Percentiles rank a stretch among this genome's conserved stretches.
Conservation (phyloP, 1,140 invertebrate species). For the Ectropis grisescens region DNA sequence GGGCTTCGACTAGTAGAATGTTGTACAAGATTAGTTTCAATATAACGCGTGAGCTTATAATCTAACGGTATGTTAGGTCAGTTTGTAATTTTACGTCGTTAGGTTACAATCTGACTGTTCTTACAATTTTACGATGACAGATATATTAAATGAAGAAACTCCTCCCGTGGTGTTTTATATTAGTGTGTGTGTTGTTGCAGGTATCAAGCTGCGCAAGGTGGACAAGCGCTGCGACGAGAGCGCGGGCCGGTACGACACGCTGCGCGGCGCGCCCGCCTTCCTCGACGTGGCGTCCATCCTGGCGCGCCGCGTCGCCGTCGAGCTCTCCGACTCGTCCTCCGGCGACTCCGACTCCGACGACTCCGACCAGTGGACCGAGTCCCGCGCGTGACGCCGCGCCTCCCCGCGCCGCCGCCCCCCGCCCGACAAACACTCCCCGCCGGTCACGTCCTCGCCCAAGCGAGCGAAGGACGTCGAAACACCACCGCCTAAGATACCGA, state of each 20-base stretch:
- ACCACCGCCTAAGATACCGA: conserved; percentile 11
- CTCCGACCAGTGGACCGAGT: conserved; percentile 71
- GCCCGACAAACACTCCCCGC: conserved; percentile 8
- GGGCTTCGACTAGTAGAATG: too few species aligned
- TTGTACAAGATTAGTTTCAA: too few species aligned
- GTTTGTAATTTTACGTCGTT: too few species aligned
- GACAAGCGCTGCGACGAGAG: conserved; percentile 79
- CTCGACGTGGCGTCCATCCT: conserved; percentile 97
- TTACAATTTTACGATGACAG: too few species aligned
- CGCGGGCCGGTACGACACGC: conserved; percentile 65
- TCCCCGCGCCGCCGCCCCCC: conserved; percentile 23
- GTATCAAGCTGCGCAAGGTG: conserved; percentile 92
- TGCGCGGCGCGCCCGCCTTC: conserved; percentile 74
- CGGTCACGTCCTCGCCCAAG: conserved; percentile 6
- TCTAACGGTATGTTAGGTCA: too few species aligned
- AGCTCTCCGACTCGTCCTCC: conserved; percentile 94
- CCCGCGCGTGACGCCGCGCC: conserved; percentile 70
- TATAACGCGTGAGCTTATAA: too few species aligned
- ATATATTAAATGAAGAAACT: too few species aligned
- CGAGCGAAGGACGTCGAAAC: conserved; percentile 6
- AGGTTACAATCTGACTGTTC: too few species aligned
- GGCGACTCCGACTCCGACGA: conserved; percentile 71
- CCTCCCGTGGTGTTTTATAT: too few species aligned
- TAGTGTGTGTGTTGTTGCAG: conserved; percentile 52
- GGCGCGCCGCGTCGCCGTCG: conserved; percentile 92